Base-by-base conservation (phyloP, 2,888 invertebrate genomes). In the Diabrotica balteata region DNA sequence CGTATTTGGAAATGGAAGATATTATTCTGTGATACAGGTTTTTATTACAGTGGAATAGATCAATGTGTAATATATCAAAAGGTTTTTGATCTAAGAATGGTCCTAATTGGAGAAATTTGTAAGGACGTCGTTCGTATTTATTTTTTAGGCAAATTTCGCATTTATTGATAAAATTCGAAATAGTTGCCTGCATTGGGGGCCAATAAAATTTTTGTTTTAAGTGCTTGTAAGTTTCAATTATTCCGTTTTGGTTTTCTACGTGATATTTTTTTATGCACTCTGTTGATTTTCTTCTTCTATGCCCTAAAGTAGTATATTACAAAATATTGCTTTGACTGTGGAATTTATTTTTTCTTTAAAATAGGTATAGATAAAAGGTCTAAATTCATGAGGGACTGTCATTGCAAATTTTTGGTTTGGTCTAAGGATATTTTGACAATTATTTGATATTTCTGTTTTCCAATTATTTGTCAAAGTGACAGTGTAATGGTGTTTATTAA, bases 211-310 rank as follows among this genome's bases (percentile, higher is more conserved):
- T n/a, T n/a, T n/a, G n/a, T n/a, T n/a, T n/a, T n/a, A 78, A 86
- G 86, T 86, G 85, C 86, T 86, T 84, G 17, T 59, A 47, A 8
- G 59, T 49, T 59, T 59, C 59, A 10, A 22, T 17, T 59, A 49
- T 59, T 7, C 57, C 57, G 42, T 58, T 58, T 7, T 58, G 43
- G n/a, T 57, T 57, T 44, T 57, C 44, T n/a, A 9, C 10, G 22
- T 44, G 57, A 32, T 57, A 57, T 44, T 2, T 57, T 44, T 57
- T 57, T 43, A 57, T 45, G 7, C 57, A 57, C 7, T 57, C 57
- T n/a, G 22, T 8, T 54, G 32, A 10, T 32, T 1, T 42, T 70
- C 9, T 22, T 2, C 8, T n/a, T n/a, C n/a, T n/a, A n/a, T n/a
- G n/a, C n/a, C n/a, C n/a, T n/a, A 46, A 46, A 46, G 9, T 46